Base-by-base conservation (phyloP, 2,888 invertebrate genomes). In the Tenthredo scrophulariae region DNA sequence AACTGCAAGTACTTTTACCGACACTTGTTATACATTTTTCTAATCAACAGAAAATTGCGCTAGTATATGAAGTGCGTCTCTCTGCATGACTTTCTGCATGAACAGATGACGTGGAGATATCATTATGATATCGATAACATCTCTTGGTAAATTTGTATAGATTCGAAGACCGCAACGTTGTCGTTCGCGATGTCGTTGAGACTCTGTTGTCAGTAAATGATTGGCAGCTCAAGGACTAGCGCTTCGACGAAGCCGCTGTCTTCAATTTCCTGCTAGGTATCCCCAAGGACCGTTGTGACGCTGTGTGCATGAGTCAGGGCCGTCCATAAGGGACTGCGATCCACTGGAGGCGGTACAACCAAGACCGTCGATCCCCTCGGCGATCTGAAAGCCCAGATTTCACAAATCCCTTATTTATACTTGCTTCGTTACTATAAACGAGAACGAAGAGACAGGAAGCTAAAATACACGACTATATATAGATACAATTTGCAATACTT, bases 261-360 rank as follows among this genome's bases (percentile, higher is more conserved):
- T 87, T 90, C 89, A 65, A 94, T 91, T 87, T 93, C 92, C 92
- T 95, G 95, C 94, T 95, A 95, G 95, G 95, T 95, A 87, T 92
- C 91, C n/a, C 89, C 91, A 9, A 90, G 87, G 58, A 90, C 89
- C 85, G 88, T 87, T 94, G 94, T 93, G 86, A 94, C 93, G 85
- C 95, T 94, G 91, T 97, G 96, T 90, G 96, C 96, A 91, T 96
- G 95, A 84, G 97, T 97, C 89, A 97, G 95, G 84, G 97, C 96
- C 83, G 96, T 97, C 97, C 97, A 97, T 88, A 97, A 94, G 80
- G 97, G 97, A 87, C 97, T 96, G 90, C 96, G 96, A 93, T 95
- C 96, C 85, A 95, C 94, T 58, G 94, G 90, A 70, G 89, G 88
- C 84, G 92, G 91, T 58, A 88, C 87, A 87, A 91, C 91, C 87